Base-by-base conservation (phyloP, 2,888 invertebrate genomes). In the Amphipoea oculea region DNA sequence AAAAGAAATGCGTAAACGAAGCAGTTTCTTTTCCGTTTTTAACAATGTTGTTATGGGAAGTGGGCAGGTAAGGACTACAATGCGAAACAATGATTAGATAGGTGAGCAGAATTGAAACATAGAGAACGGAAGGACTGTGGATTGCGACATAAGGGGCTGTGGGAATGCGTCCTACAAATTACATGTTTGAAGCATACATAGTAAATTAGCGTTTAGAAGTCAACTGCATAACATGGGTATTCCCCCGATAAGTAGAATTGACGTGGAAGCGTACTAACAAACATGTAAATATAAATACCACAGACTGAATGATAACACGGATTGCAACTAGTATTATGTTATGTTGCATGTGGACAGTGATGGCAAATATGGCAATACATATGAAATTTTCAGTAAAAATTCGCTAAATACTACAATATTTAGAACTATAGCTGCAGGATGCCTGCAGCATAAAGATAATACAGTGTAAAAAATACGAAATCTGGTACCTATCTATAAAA, bases 1-100 rank as follows among this genome's bases (percentile, higher is more conserved):
- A 81, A 88, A 86, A 89, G 83, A 91, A 91, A 89, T 86, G 88
- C 83, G 81, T 89, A 88, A 88, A 83, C 76, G 76, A 81, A 71
- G 79, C 67, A 65, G 83, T 88, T 88, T 88, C 86, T 88, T 91
- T 89, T 93, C 90, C 90, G 91, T 85, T 89, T 87, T 87, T 76
- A 88, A 90, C 90, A 91, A 91, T 88, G 88, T 85, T 91, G 90
- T 91, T 92, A 91, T 93, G 91, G 90, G 91, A 92, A 93, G 89
- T 89, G 86, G 76, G 75, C 83, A 87, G 74, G 84, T 75, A 87
- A 88, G 85, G 86, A 87, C 82, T 82, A 88, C 89, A 91, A 86
- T 79, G 81, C 85, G 74, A 85, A 86, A 83, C 86, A 87, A 83
- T 84, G 83, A 86, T 86, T 85, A 86, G 82, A 86, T 82, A 83